phyloP scores from a whole-genome alignment of 2,888 invertebrate genomes.

The Alentia gelatinosa region DNA sequence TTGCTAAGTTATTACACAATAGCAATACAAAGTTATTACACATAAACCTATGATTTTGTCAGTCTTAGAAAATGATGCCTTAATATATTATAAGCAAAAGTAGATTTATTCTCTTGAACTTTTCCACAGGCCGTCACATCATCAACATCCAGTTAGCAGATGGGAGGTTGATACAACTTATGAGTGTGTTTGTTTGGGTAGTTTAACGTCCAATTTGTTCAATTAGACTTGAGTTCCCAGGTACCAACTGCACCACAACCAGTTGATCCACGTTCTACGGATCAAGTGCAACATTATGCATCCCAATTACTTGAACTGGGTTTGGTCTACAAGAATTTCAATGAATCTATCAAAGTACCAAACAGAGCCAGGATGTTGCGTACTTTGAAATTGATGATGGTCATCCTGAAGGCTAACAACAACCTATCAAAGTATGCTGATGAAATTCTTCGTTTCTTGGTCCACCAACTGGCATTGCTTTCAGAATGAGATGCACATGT shows the following conservation, averaged over 20 bases:
- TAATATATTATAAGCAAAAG: no score
- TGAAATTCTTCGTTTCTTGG: slow-evolving; percentile 40
- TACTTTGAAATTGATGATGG: slow-evolving; percentile 44
- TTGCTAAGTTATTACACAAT: no score
- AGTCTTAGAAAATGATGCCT: no score
- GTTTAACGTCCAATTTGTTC: no score
- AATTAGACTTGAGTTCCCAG: background rate
- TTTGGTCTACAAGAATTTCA: slow-evolving; percentile 7
- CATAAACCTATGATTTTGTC: no score
- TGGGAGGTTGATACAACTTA: no score
- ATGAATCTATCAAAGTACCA: background rate
- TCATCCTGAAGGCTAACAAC: slow-evolving; percentile 35
- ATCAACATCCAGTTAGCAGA: no score
- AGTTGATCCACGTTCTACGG: background rate
- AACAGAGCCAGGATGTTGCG: slow-evolving; percentile 46
- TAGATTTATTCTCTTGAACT: no score
- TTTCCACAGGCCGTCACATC: no score
- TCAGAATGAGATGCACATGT: slow-evolving; percentile 4
- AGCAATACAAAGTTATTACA: no score
- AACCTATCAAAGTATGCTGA: slow-evolving; percentile 28
- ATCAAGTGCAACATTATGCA: background rate
- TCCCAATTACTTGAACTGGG: slow-evolving; percentile 32
- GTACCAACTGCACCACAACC: background rate
- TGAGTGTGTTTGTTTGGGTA: no score
- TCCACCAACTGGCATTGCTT: background rate